Conservation (phyloP, 2,888 invertebrate species). For the Globia sparganii region DNA sequence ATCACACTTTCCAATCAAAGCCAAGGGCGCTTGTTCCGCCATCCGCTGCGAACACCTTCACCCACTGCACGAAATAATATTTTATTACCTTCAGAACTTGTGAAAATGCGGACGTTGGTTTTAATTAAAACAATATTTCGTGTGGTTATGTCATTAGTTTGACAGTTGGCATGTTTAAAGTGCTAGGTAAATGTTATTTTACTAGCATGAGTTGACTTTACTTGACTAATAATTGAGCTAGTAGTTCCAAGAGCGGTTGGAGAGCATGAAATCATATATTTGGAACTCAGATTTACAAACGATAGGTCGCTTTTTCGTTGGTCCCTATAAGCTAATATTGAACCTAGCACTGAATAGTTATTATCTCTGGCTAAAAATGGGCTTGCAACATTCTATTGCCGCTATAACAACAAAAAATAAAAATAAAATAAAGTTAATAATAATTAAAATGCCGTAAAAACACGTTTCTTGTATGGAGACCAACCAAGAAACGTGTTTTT, state of each 20-base stretch:
- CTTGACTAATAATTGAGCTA: neutral
- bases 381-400: neutral
- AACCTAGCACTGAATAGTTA: neutral
- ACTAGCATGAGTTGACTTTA: neutral
- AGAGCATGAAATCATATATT: neutral
- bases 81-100: slow-evolving; percentile 19
- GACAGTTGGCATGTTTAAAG: neutral
- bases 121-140: slow-evolving; percentile 30
- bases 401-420: too few species aligned
- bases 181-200: slow-evolving; percentile 5
- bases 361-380: neutral
- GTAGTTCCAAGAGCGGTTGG: neutral
- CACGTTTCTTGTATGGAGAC: too few species aligned
- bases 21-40: slow-evolving; percentile 34
- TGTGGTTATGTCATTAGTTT: slow-evolving; percentile 28
- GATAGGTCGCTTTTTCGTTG: neutral
- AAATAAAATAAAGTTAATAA: too few species aligned
- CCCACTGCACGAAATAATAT: slow-evolving; percentile 24
- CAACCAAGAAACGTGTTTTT: too few species aligned
- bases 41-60: slow-evolving; percentile 20
- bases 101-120: slow-evolving; percentile 3
- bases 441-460: too few species aligned
- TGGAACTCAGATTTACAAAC: neutral
- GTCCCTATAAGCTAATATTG: too few species aligned
- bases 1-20: slow-evolving; percentile 33